Conservation (phyloP, 2,797 vertebrate genomes). For the Microctenopoma lineatum region DNA sequence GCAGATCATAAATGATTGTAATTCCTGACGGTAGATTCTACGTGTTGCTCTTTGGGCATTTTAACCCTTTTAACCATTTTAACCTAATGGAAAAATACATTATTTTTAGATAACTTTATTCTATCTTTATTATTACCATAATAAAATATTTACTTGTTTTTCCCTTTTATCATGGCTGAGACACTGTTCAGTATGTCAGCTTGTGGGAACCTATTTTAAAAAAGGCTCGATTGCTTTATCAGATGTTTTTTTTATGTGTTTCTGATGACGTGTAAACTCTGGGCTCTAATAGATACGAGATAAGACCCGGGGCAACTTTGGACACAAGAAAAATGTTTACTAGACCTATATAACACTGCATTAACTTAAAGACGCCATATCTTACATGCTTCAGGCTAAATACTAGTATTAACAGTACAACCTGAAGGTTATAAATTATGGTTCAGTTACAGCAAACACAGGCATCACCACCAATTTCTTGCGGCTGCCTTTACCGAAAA, state of each 20-base stretch:
- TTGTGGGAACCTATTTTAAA: no score
- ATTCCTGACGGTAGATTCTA: neutral
- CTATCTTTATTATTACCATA: no score
- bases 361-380: neutral
- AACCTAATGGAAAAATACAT: no score
- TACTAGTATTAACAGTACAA: slow-evolving; percentile 9
- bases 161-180: no score
- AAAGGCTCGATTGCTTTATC: no score
- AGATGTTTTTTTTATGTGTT: neutral
- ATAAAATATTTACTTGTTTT: no score
- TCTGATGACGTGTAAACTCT: neutral
- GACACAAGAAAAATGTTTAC: neutral
- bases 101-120: no score
- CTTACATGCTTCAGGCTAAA: neutral
- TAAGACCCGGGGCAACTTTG: accelerated
- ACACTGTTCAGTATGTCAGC: no score
- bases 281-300: neutral
- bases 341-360: neutral
- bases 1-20: neutral
- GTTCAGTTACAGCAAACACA: slow-evolving; percentile 11
- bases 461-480: slow-evolving; percentile 43
- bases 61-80: neutral
- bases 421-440: slow-evolving; percentile 41
- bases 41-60: neutral
- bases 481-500: slow-evolving; percentile 17